Base-by-base conservation (phyloP, 1,140 invertebrate genomes). In the Neotoxoptera formosana region DNA sequence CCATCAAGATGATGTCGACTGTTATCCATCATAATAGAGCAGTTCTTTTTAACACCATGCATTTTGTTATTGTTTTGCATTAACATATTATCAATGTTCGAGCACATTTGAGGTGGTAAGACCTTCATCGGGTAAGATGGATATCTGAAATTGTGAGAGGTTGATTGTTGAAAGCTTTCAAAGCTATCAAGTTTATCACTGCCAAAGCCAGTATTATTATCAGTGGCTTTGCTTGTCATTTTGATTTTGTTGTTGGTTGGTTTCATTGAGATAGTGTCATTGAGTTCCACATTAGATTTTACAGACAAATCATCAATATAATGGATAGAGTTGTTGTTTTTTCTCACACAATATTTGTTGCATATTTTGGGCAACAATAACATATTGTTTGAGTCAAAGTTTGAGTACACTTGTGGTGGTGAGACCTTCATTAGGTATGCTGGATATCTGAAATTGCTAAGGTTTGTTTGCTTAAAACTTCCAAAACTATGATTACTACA, bases 281-380 rank as follows among this genome's bases (percentile, higher is more conserved):
- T 53, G 20, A 41, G 53, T 41, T 41, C 51, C 23, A 1, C 48
- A 11, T 6, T 7, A 0, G 88, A 41, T 51, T 36, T 89, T 2
- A 34, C 36, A 36, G 88, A 89, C 23, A 17, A 36, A 14, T 25
- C n/a, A 53, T 53, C 34, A 11, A 8, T 1, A 20, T 3, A 0
- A 36, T 25, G 48, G 47, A 41, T 34, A 36, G 17, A 53, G 41
- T 14, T 23, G 9, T 4, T 76, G 14, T 34, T 30, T 9, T 14
- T n/a, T 23, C 47, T 36, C n/a, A 56, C 88, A 21, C 30, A 11
- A 25, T 25, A 89, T 1, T 56, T 36, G 34, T 23, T 89, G 56
- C 51, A 53, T 89, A 53, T 89, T 56, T 89, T 89, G 8, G 88
- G 88, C 34, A 89, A 51, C 14, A 89, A 36, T 25, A 89, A 89